phyloP scores from a whole-genome alignment of 2,888 invertebrate genomes.

The Periphyllus acericola region DNA sequence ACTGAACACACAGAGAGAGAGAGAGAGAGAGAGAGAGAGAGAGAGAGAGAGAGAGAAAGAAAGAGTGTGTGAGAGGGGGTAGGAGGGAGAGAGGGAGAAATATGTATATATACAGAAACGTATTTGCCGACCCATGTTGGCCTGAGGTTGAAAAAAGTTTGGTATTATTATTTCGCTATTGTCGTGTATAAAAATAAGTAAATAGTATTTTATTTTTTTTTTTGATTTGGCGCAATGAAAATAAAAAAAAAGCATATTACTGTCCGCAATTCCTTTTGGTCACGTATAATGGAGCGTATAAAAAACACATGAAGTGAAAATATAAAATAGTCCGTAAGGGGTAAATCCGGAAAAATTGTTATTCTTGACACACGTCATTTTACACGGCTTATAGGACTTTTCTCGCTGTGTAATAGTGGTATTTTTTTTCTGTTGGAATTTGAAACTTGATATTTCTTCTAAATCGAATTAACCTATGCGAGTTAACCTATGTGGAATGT shows the following conservation, averaged over 20 bases:
- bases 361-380: conserved; percentile 56
- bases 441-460: conserved; percentile 7
- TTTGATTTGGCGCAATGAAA: conserved; percentile 29
- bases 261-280: conserved; percentile 39
- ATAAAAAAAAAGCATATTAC: conserved; percentile 26
- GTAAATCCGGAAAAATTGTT: conserved; percentile 56
- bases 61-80: neutral
- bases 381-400: conserved; percentile 39
- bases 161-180: conserved; percentile 48
- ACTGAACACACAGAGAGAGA: neutral
- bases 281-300: conserved; percentile 51
- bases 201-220: conserved; percentile 35
- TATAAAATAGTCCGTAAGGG: conserved; percentile 26
- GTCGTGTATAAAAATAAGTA: conserved; percentile 41
- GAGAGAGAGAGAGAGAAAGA: neutral
- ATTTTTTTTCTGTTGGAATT: conserved; percentile 4
- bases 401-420: neutral
- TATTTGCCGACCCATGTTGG: conserved; percentile 17
- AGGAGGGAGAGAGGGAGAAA: neutral
- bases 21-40: neutral
- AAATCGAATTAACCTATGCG: neutral
- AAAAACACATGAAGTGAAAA: conserved; percentile 49
- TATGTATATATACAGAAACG: neutral
- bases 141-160: conserved; percentile 44
- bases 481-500: neutral